Evolutionary conservation across 2,113 vertebrate genomes (phyloP), one percentile per base, ranked within the genome.

Genomic region (Tachycineta bicolor): DNA sequence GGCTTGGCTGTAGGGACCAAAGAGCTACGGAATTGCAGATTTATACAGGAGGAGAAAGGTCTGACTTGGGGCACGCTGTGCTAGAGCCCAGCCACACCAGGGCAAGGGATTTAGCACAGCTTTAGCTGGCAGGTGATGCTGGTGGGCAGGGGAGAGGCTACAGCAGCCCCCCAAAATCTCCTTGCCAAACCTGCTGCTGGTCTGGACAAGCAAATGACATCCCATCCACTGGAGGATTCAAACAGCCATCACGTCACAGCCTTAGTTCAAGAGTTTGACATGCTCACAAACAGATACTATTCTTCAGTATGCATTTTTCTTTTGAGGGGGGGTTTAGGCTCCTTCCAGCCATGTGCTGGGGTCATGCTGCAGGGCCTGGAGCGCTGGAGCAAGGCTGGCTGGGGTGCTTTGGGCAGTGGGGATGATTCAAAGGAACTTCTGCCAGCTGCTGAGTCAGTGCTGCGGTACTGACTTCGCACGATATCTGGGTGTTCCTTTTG

Each of bases 361-460:
- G 34, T 47, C 46, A 68, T 0, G 2, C 24, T 3, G 3, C 23
- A n/a, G 33, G 68, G 70, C 13, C 3, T 17, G 52, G 33, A 60
- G 56, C 64, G 11, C 26, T 67, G 5, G 7, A 62, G 46, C 6
- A 12, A 50, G 24, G 62, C 63, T 67, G 5, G 73, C 39, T 9
- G 75, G 50, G 68, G n/a, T 81, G 68, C 94, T 56, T 71, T 16
- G 16, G 89, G 83, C 86, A 44, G 60, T 4, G 56, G 55, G 71
- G 69, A 92, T 81, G 83, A 96, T 86, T 86, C 89, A 85, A 58
- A 88, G 33, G 44, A 33, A 83, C 4, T 2, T 28, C 16, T 6
- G 82, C 88, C 96, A 95, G 79, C 82, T 94, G 92, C 95, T 95
- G 94, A 94, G 73, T 96, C 88, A 96, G 90, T 50, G 73, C 92